A percentile compares a stretch with the other conserved stretches of the same genome.
These are phyloP conservation scores for Furnarius figulus DNA, from an alignment of 2,113 vertebrate species.

Conservation along the genomic window DNA sequence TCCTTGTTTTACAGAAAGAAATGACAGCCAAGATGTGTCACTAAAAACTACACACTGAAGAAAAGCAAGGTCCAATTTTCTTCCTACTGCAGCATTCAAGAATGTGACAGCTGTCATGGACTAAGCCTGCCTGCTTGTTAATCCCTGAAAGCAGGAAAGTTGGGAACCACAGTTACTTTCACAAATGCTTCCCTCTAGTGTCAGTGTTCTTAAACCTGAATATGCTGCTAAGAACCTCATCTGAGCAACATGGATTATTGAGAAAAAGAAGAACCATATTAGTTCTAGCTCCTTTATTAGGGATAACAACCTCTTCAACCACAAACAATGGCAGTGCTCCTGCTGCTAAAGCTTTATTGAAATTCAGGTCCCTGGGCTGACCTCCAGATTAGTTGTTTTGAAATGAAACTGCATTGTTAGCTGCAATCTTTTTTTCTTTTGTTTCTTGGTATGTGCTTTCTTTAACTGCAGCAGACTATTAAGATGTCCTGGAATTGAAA, in stretches of 20 bases:
- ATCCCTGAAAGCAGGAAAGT: neutral
- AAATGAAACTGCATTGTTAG: neutral
- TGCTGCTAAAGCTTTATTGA: conserved; percentile 42
- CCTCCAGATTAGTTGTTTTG: neutral
- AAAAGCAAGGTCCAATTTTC: neutral
- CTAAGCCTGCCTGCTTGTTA: neutral
- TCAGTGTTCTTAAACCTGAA: conserved; percentile 45
- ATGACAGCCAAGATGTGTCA: conserved; percentile 84
- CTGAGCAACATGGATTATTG: neutral
- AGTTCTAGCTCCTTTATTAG: neutral
- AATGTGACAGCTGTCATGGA: neutral
- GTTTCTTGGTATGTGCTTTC: neutral
- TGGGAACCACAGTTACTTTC: neutral
- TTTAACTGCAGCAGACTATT: neutral
- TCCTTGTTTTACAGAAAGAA: conserved; percentile 80
- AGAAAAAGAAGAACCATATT: neutral
- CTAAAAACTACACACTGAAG: conserved; percentile 45
- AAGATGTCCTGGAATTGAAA: neutral
- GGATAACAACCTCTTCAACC: neutral
- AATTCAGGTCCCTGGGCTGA: conserved; percentile 44
- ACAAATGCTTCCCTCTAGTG: neutral
- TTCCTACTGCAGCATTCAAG: neutral
- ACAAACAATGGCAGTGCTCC: neutral
- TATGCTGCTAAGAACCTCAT: conserved; percentile 58
- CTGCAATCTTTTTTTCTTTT: neutral